Evolutionary conservation across 2,888 invertebrate genomes (phyloP), one percentile per base, ranked within the genome.

Genomic region (Selenia dentaria): DNA sequence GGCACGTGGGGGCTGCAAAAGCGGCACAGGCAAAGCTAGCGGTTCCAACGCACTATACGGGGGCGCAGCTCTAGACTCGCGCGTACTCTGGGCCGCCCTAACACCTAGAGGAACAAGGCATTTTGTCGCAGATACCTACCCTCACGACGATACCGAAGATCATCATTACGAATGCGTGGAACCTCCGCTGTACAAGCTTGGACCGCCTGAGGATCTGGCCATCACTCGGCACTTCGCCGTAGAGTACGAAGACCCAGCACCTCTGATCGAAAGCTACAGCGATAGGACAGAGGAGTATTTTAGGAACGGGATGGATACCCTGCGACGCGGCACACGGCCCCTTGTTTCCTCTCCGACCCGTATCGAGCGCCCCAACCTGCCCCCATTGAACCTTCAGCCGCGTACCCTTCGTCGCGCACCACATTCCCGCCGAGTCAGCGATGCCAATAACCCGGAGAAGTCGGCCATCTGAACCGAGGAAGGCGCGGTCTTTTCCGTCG

Each of bases 91-190:
- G 97, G 96, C 97, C 0, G 96, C 96, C 0, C 81, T 97, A 6
- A 96, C 96, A 0, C 96, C 96, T 0, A 92, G 95, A 11, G 96
- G 96, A 8, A 96, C 96, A 0, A 92, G 95, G 12, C 96, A 96
- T 78, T 96, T 94, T 73, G 93, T 95, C 42, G 93, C 94, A 0
- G 93, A 93, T 71, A 92, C 92, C 14, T 93, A 93, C 74, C 93
- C 93, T 0, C 90, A 92, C 50, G 93, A 94, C 63, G 93, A 92
- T 56, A 86, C 88, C 2, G 93, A 93, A 52, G 92, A 94, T 70
- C 93, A 94, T 51, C 94, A 94, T 72, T 95, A 95, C 74, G 95
- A 95, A 68, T 93, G 94, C 45, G 93, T 95, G 0, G 94, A 95
- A 51, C 90, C 91, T 0, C 84, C 91, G 0, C 87, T 88, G 1